phyloP scores from a whole-genome alignment of 2,888 invertebrate genomes.

The Nebria salina region DNA sequence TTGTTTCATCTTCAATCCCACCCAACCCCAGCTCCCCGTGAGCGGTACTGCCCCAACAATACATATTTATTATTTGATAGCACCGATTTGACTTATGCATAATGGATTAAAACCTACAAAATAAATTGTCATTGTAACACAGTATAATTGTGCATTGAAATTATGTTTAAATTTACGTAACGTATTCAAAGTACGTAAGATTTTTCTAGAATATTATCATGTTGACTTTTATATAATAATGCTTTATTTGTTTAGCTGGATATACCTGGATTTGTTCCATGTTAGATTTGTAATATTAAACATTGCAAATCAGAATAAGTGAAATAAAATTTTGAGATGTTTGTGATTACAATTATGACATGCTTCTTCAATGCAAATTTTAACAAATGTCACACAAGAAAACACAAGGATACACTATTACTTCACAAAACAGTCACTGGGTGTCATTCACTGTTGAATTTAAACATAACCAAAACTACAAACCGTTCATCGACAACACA shows the following conservation, averaged over 20 bases:
- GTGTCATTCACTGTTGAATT: no score
- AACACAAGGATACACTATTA: neutral
- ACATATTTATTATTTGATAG: conserved; percentile 61
- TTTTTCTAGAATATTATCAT: neutral
- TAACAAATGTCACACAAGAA: neutral
- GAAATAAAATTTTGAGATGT: neutral
- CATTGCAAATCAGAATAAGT: neutral
- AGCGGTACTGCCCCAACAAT: conserved; percentile 80
- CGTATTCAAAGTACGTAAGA: neutral
- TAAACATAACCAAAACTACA: no score
- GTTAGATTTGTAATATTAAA: neutral
- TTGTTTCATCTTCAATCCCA: conserved; percentile 77
- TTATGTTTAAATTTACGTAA: conserved; percentile 1
- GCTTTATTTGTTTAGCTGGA: neutral
- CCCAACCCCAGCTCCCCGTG: conserved; percentile 84
- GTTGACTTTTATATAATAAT: neutral
- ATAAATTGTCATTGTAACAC: neutral
- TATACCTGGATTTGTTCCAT: neutral
- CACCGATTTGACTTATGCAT: neutral
- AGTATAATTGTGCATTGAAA: neutral
- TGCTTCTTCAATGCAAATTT: neutral
- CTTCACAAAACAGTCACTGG: no score
- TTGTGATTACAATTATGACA: neutral
- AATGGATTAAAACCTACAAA: neutral
- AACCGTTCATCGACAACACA: no score